Evolutionary conservation across 2,888 invertebrate species (phyloP).

Genomic region (Nowickia ferox): DNA sequence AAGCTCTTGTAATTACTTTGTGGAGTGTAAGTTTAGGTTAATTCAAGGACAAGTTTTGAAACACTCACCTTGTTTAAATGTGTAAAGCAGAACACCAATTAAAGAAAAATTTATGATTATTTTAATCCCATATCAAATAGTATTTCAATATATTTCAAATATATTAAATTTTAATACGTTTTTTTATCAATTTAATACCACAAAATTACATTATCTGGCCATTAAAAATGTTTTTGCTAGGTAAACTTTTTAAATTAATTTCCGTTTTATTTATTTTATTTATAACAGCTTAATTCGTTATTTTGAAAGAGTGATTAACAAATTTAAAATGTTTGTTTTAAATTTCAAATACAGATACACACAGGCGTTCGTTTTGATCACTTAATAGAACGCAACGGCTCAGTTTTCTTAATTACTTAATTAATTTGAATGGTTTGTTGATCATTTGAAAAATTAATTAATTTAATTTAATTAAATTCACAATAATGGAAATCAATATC

Average conservation of each 20-base stretch:
- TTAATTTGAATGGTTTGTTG: slow-evolving; percentile 43
- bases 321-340: slow-evolving; percentile 18
- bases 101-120: background rate
- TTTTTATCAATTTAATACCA: background rate
- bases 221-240: slow-evolving; percentile 9
- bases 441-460: slow-evolving; percentile 48
- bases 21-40: background rate
- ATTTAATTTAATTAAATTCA: slow-evolving; percentile 21
- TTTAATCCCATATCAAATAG: slow-evolving; percentile 43
- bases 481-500: background rate
- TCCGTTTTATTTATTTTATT: slow-evolving; percentile 23
- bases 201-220: background rate
- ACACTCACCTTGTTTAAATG: slow-evolving; percentile 38
- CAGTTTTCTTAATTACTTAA: slow-evolving; percentile 41
- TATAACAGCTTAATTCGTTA: slow-evolving; percentile 22
- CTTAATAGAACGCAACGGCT: background rate
- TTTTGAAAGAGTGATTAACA: slow-evolving; percentile 31
- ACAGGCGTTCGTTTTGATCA: background rate
- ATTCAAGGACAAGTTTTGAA: background rate
- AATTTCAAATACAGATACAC: slow-evolving; percentile 7
- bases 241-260: background rate
- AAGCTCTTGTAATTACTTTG: background rate
- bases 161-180: slow-evolving; percentile 22
- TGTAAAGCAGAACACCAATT: background rate
- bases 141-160: slow-evolving; percentile 44